These are phyloP conservation scores for Linnaemya tessellans DNA, from an alignment of 2,888 invertebrate genomes.

Conservation along the genomic window DNA sequence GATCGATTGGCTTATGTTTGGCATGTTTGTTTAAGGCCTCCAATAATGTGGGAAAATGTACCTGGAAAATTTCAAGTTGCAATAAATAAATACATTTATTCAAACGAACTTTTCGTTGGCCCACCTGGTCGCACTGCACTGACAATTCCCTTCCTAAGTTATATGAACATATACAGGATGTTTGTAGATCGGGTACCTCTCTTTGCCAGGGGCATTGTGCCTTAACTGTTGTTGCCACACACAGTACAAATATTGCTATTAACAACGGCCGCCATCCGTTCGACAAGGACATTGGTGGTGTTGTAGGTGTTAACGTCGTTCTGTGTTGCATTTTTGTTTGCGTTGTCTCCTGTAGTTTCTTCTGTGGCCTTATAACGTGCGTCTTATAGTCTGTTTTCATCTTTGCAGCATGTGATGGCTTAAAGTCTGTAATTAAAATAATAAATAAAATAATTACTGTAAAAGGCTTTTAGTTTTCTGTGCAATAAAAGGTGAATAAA, in stretches of 20 bases:
- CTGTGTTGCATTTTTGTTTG: conserved; percentile 37
- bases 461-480: background rate
- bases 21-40: conserved; percentile 89
- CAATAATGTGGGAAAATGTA: conserved; percentile 90
- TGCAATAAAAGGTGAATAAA: background rate
- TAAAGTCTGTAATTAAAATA: conserved; percentile 62
- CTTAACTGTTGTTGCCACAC: conserved; percentile 60
- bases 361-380: conserved; percentile 35
- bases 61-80: conserved; percentile 82
- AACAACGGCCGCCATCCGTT: conserved; percentile 60
- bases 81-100: background rate
- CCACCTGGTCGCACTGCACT: conserved; percentile 93
- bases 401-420: conserved; percentile 61
- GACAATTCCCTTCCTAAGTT: conserved; percentile 93
- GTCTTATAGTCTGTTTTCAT: conserved; percentile 57
- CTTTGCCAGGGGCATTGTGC: conserved; percentile 94
- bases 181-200: conserved; percentile 89
- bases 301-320: background rate
- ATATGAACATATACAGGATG: conserved; percentile 94
- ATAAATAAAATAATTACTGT: conserved; percentile 8
- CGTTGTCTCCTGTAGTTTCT: conserved; percentile 26
- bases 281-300: conserved; percentile 33
- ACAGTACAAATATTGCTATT: conserved; percentile 54
- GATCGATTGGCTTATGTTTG: conserved; percentile 88
- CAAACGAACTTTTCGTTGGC: background rate